These are phyloP conservation scores for Campylomormyrus tamandua DNA, from an alignment of 2,113 vertebrate species.

Conservation along the genomic window DNA sequence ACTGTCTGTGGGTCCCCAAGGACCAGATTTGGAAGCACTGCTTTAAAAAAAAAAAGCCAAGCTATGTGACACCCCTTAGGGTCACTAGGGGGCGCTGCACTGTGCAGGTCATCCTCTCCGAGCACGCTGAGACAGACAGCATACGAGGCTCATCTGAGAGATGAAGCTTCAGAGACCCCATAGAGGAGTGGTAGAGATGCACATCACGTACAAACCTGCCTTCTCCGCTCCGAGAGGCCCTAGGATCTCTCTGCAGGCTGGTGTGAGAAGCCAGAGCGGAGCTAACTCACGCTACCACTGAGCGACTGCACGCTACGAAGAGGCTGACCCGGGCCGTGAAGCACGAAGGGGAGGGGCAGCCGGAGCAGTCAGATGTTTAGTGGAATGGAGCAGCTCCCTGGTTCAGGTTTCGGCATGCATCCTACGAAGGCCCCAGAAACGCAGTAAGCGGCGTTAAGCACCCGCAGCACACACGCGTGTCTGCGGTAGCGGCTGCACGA, in stretches of 20 bases:
- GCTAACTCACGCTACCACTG: not conserved
- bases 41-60: not conserved
- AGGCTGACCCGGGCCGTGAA: not conserved
- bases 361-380: not conserved
- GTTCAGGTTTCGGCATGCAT: not conserved
- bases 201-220: not conserved
- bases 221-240: not conserved
- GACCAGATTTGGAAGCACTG: not conserved
- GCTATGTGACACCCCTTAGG: not conserved
- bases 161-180: not conserved
- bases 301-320: not conserved
- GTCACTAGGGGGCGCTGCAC: not conserved
- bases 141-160: too few relatives aligned
- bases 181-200: not conserved
- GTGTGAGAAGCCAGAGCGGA: not conserved
- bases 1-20: not conserved
- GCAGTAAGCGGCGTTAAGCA: not conserved
- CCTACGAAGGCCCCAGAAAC: not conserved
- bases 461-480: not conserved
- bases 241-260: not conserved
- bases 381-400: not conserved
- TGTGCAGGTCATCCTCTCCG: too few relatives aligned
- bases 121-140: too few relatives aligned
- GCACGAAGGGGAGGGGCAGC: too few relatives aligned
- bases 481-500: not conserved